Percentiles rank a stretch among this genome's conserved stretches.
These are phyloP conservation scores for Cynocephalus volans DNA, from an alignment of 2,113 vertebrate genomes.

Conservation along the genomic window DNA sequence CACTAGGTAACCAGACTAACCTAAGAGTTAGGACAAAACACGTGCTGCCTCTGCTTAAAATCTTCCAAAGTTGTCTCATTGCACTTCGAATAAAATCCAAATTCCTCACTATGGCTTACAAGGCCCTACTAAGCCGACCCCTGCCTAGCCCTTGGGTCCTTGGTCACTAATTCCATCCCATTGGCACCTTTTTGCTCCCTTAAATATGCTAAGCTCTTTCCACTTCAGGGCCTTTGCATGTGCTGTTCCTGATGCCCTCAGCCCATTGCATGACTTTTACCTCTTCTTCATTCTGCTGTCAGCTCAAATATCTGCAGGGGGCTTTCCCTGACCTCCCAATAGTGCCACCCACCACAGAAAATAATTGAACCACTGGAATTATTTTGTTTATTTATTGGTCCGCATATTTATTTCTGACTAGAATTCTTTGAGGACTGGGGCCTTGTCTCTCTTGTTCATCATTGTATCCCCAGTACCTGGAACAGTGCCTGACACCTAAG, in stretches of 20 bases:
- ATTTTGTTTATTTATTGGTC: not conserved
- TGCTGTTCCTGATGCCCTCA: not conserved
- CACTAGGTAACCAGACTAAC: not conserved
- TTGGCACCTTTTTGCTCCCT: not conserved
- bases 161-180: not conserved
- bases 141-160: not conserved
- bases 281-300: not conserved
- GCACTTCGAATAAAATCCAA: slow-evolving; percentile 20
- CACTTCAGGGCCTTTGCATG: not conserved
- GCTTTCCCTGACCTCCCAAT: not conserved
- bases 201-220: not conserved
- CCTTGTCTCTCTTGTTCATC: slow-evolving; percentile 4
- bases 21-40: not conserved
- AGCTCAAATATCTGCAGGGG: not conserved
- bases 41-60: not conserved
- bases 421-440: not conserved
- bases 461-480: not conserved
- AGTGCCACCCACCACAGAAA: not conserved
- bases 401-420: slow-evolving; percentile 27
- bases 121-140: not conserved
- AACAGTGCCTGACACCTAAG: not conserved
- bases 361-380: not conserved
- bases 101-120: not conserved
- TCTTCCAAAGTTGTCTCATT: not conserved
- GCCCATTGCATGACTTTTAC: not conserved